Conservation (phyloP, 2,113 vertebrate genomes). For the Todiramphus saurophagus region DNA sequence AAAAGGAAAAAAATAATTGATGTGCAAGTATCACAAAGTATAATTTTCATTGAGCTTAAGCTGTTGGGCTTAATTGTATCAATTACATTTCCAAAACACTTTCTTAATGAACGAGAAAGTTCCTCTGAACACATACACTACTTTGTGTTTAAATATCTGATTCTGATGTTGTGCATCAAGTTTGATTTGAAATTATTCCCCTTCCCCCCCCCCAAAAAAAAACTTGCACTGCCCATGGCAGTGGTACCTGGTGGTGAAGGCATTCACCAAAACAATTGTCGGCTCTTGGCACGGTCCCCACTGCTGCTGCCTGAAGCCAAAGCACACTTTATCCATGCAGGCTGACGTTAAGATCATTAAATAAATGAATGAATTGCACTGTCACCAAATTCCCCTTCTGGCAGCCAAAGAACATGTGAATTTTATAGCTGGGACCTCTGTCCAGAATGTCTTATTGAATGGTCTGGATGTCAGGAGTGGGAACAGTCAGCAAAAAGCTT, state of each 20-base stretch:
- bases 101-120: background rate
- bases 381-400: conserved; percentile 18
- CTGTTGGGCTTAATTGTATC: background rate
- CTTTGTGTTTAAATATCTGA: background rate
- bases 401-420: background rate
- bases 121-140: background rate
- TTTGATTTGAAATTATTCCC: background rate
- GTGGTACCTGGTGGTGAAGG: background rate
- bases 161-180: background rate
- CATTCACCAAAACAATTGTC: background rate
- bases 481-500: background rate
- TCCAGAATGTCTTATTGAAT: background rate
- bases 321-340: conserved; percentile 16
- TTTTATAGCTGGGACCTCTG: background rate
- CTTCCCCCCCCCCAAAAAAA: background rate
- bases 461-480: background rate
- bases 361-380: conserved; percentile 30
- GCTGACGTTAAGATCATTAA: conserved; percentile 27
- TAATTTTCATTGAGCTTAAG: background rate
- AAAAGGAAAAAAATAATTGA: background rate
- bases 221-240: no score
- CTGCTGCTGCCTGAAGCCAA: background rate
- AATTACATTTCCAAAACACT: background rate
- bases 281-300: background rate
- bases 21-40: background rate